Evolutionary conservation across 2,113 vertebrate genomes (phyloP), one percentile per base, ranked within the genome.

Genomic region (Mastomys natalensis): DNA sequence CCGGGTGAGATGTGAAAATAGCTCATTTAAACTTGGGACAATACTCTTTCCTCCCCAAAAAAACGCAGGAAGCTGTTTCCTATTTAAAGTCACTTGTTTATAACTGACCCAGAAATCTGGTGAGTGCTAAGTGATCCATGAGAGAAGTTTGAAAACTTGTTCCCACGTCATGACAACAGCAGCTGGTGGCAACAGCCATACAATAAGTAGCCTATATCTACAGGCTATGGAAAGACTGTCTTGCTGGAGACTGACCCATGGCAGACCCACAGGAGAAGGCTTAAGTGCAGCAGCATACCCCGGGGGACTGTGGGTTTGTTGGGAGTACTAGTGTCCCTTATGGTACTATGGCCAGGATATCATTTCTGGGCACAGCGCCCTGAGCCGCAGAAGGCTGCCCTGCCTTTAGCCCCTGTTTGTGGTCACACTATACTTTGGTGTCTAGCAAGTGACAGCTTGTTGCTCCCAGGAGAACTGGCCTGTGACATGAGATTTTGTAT

Each of bases 291-390:
- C 58, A 29, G 21, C 24, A 37, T 64, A 45, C 29, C 40, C 19
- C 9, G 29, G 31, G 60, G 81, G 5, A 60, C 43, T 34, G 2
- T 21, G 13, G n/a, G 58, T 4, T 37, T 12, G 21, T 45, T 21
- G 7, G 0, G 0, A 11, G 24, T 72, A 37, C 26, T 7, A 13
- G 37, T 15, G 19, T 16, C 29, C 15, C 19, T 60, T 2, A 0
- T 0, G 2, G 34, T 48, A 10, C 40, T 8, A 5, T n/a, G 70
- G 13, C 12, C 60, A 5, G 64, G 21, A 15, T 34, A 48, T 16
- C 8, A 7, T 29, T 19, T 72, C 70, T 19, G 19, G 3, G 17
- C 24, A 1, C 37, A 40, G 3, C 1, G 11, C 12, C 22, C 19
- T 66, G 85, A 64, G 68, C 29, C 2, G 3, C 37, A 6, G 53